Conservation (phyloP, 2,888 invertebrate species). For the Lasioglossum marginatum region DNA sequence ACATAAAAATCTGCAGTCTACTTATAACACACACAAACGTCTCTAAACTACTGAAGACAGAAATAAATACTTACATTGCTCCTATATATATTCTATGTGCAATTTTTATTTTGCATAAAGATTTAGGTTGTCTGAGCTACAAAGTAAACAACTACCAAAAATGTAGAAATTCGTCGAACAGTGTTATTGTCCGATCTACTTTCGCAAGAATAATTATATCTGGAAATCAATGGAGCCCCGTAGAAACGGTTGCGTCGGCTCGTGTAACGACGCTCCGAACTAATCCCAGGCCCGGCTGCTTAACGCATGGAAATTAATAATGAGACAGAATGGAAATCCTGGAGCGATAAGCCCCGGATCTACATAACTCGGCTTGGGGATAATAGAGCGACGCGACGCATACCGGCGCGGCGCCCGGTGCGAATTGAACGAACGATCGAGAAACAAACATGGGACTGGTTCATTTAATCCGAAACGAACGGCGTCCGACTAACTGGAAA, state of each 20-base stretch:
- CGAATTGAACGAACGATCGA: conserved; percentile 69
- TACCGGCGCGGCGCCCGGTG: conserved; percentile 39
- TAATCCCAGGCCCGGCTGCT: conserved; percentile 66
- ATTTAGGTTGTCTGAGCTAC: no score
- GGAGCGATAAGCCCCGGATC: conserved; percentile 70
- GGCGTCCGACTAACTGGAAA: conserved; percentile 31
- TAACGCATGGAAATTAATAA: conserved; percentile 74
- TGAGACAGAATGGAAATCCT: conserved; percentile 73
- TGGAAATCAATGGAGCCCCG: conserved; percentile 57
- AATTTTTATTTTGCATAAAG: no score
- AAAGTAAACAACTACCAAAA: neutral
- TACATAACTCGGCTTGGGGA: conserved; percentile 66
- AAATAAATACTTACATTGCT: no score
- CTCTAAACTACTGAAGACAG: no score
- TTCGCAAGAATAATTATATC: conserved; percentile 54
- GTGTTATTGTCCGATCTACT: neutral
- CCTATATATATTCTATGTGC: no score
- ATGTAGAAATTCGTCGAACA: neutral
- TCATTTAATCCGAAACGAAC: conserved; percentile 60
- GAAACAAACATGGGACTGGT: conserved; percentile 64
- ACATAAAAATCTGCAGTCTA: no score
- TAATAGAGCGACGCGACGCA: conserved; percentile 61
- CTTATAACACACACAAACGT: no score
- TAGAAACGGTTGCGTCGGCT: conserved; percentile 57
- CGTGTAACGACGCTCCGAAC: conserved; percentile 61